A percentile compares a stretch with the other conserved stretches of the same genome.
Evolutionary conservation across 35 echinoderm and acorn worm species (phyloP).

Genomic region (Acanthaster planci): DNA sequence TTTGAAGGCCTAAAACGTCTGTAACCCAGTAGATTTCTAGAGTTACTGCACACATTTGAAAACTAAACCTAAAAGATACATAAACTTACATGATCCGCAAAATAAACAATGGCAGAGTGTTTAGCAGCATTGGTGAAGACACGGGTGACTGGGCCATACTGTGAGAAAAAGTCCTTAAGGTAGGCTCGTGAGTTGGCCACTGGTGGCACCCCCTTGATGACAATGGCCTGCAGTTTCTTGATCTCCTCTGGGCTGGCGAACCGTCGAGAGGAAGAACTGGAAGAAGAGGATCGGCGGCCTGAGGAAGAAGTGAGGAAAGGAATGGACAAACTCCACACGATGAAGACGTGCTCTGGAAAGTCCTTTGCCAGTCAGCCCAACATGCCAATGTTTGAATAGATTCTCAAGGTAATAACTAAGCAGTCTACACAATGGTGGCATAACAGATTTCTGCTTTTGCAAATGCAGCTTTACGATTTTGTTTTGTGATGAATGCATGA

Average conservation of each 20-base stretch:
- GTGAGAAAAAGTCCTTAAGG: conserved; percentile 51
- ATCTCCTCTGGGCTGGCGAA: conserved; percentile 49
- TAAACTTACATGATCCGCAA: conserved; percentile 80
- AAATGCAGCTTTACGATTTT: too few relatives aligned
- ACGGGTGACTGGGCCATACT: conserved; percentile 63
- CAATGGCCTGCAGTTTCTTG: conserved; percentile 39
- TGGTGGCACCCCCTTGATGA: conserved; percentile 54
- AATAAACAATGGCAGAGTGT: conserved; percentile 47
- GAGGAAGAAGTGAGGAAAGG: conserved; percentile 1
- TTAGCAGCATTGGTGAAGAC: conserved; percentile 36
- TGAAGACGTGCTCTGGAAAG: too few relatives aligned
- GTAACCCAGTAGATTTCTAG: neutral
- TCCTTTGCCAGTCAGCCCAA: too few relatives aligned
- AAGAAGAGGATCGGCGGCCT: neutral
- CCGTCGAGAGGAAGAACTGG: neutral
- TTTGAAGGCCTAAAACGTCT: too few relatives aligned
- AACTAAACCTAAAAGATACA: neutral
- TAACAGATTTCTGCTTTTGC: too few relatives aligned
- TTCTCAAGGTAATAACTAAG: too few relatives aligned
- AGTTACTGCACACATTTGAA: neutral
- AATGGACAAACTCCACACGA: too few relatives aligned
- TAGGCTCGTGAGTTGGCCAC: conserved; percentile 35
- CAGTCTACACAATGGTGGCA: too few relatives aligned
- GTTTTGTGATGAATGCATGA: too few relatives aligned
- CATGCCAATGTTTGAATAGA: too few relatives aligned